A percentile compares a stretch with the other conserved stretches of the same genome.
phyloP scores from a whole-genome alignment of 2,888 invertebrate species.

The Thecophora atra region DNA sequence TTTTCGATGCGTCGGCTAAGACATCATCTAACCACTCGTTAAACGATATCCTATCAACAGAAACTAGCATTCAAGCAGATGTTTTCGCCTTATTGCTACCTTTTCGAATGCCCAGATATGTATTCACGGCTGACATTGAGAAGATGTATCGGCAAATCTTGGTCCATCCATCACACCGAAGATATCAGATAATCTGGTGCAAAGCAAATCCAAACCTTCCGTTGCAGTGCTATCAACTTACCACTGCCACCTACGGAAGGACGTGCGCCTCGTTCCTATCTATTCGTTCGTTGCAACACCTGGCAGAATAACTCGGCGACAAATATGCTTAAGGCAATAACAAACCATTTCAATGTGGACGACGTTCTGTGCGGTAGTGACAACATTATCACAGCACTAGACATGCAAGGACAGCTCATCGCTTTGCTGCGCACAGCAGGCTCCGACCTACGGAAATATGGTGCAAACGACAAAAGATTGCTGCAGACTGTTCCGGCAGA shows the following conservation, averaged over 20 bases:
- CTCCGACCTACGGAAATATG: slow-evolving; percentile 23
- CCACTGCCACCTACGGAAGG: slow-evolving; percentile 2
- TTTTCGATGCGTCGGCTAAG: slow-evolving; percentile 38
- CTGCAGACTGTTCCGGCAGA: slow-evolving; percentile 14
- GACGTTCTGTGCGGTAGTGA: slow-evolving; percentile 34
- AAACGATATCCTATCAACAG: slow-evolving; percentile 37
- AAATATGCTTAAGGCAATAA: slow-evolving; percentile 11
- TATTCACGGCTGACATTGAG: slow-evolving; percentile 8
- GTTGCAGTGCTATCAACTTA: background rate
- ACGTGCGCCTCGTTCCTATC: slow-evolving; percentile 8
- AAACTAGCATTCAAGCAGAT: background rate
- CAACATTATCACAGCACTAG: slow-evolving; percentile 21
- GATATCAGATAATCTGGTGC: background rate
- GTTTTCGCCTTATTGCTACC: background rate
- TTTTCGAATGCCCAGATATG: background rate
- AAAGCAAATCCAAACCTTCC: background rate
- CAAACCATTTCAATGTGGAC: slow-evolving; percentile 37
- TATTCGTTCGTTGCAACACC: background rate
- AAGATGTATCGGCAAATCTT: slow-evolving; percentile 16
- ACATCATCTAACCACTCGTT: slow-evolving; percentile 18
- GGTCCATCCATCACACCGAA: background rate
- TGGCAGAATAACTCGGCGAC: background rate
- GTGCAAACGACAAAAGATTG: slow-evolving; percentile 21
- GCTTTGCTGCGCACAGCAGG: slow-evolving; percentile 22
- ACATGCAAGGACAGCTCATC: slow-evolving; percentile 27